Percentiles rank a stretch among this genome's conserved stretches.
These are phyloP conservation scores for Lathronympha strigana DNA, from an alignment of 2,888 invertebrate genomes.

Conservation along the genomic window DNA sequence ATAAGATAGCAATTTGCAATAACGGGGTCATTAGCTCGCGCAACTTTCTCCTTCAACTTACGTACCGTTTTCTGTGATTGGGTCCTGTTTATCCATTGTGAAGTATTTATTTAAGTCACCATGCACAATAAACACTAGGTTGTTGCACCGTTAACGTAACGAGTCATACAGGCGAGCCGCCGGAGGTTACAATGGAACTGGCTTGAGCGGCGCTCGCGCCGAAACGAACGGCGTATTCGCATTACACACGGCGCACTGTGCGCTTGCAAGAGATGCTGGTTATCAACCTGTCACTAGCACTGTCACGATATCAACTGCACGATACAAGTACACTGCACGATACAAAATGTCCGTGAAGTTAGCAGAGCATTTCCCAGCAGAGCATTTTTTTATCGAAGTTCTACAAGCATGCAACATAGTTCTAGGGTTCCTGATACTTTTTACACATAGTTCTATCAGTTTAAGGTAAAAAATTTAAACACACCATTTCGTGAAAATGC, in stretches of 20 bases:
- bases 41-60: slow-evolving; percentile 39
- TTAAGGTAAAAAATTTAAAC: no score
- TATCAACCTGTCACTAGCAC: slow-evolving; percentile 14
- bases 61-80: slow-evolving; percentile 38
- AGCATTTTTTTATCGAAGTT: no score
- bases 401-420: no score
- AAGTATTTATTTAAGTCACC: slow-evolving; percentile 22
- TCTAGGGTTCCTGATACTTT: no score
- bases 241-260: background rate
- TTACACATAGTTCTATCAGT: no score
- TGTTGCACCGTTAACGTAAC: background rate
- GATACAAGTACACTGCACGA: background rate
- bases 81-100: slow-evolving; percentile 37
- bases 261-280: slow-evolving; percentile 7
- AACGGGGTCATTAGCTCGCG: slow-evolving; percentile 40
- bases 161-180: slow-evolving; percentile 26
- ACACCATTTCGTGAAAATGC: no score
- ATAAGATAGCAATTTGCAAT: slow-evolving; percentile 41
- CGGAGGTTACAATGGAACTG: slow-evolving; percentile 27
- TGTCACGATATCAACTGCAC: slow-evolving; percentile 12
- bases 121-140: slow-evolving; percentile 29
- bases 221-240: slow-evolving; percentile 9
- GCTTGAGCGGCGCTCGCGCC: slow-evolving; percentile 28
- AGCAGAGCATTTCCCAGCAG: no score
- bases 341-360: no score